Evolutionary conservation across 2,888 invertebrate species (phyloP), one percentile per base, ranked within the genome.

Genomic region (Acanthococcus lagerstroemiae): DNA sequence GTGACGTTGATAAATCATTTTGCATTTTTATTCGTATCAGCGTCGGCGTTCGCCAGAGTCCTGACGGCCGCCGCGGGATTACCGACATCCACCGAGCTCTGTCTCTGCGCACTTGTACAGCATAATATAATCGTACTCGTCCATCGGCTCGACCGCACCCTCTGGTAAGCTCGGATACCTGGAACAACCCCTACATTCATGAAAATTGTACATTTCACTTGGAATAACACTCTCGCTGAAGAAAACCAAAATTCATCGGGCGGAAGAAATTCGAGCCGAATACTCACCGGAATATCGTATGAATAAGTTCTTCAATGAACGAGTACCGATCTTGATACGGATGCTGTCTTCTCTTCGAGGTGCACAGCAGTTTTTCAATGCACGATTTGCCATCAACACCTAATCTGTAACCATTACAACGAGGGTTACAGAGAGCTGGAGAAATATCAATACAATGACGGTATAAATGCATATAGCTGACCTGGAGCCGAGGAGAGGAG

Each of bases 251-350:
- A 3, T n/a, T 37, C 37, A 9, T 9, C 37, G 37, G 37, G n/a
- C 37, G 3, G 12, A 37, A 37, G 3, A 15, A 2, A 37, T 37
- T n/a, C n/a, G 37, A n/a, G 12, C 37, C 9, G 21, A 19, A 48
- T 48, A 52, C 63, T 54, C 24, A 63, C 63, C n/a, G 22, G 24
- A 63, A 63, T 22, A 63, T 54, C 25, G 19, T 7, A 17, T 24
- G 54, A 24, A 63, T 27, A 6, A 63, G 52, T 52, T 63, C 63
- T 63, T 63, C 63, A 4, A 54, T 30, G 27, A 63, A 63, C 24
- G 63, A 37, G n/a, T 52, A 30, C 22, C 24, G 22, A n/a, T 26
- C 6, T 6, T n/a, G 25, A 17, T 2, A 17, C 12, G 12, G 15
- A 26, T 21, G 46, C 21, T 46, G 24, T 7, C 37, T 37, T 37